Percentiles rank a stretch among this genome's conserved stretches.
These are phyloP conservation scores for Pitta sordida DNA, from an alignment of 2,113 vertebrate genomes.

Conservation along the genomic window DNA sequence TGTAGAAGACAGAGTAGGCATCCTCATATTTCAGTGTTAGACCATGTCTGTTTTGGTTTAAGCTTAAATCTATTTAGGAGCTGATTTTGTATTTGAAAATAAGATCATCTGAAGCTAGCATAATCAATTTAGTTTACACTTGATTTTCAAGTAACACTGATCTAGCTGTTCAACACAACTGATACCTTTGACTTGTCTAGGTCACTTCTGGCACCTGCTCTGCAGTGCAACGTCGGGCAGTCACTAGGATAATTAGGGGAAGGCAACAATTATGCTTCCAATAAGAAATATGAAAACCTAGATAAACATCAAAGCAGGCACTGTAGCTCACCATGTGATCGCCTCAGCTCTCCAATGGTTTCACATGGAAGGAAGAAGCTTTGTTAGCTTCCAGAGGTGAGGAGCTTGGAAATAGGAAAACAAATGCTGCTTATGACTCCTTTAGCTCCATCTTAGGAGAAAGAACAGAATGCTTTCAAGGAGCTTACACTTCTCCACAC, in stretches of 20 bases:
- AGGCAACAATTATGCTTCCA: background rate
- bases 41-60: background rate
- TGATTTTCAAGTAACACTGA: background rate
- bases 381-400: background rate
- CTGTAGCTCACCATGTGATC: background rate
- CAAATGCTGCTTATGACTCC: background rate
- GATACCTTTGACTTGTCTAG: background rate
- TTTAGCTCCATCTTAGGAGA: background rate
- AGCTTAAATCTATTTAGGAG: background rate
- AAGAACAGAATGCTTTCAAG: background rate
- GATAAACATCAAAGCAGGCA: background rate
- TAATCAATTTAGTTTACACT: background rate
- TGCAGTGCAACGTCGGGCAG: background rate
- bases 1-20: background rate
- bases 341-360: background rate
- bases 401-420: background rate
- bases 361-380: background rate
- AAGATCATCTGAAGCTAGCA: background rate
- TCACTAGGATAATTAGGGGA: background rate
- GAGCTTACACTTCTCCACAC: background rate
- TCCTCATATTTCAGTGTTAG: background rate
- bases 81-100: background rate
- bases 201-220: background rate
- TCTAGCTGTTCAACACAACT: background rate
- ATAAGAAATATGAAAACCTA: background rate